Evolutionary conservation across 1,140 invertebrate genomes (phyloP).

Genomic region (Lasaia peninsularis): DNA sequence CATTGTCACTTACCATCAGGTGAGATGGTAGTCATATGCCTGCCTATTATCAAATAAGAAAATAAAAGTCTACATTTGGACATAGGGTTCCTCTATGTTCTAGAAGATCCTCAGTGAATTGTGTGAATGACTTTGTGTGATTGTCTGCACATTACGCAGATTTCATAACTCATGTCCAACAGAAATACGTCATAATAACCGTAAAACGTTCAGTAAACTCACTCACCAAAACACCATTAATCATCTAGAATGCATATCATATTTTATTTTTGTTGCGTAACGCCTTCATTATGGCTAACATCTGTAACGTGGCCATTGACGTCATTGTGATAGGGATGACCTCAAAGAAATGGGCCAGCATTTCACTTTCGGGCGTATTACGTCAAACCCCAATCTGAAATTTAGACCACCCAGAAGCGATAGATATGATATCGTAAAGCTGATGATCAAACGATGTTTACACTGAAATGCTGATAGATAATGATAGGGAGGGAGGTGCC

Average conservation of each 20-base stretch:
- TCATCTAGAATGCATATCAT: not conserved
- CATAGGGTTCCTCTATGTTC: no score
- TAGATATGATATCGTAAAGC: slow-evolving; percentile 6
- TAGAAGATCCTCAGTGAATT: no score
- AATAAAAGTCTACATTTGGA: no score
- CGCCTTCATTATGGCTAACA: slow-evolving; percentile 37
- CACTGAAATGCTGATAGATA: no score
- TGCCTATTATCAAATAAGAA: no score
- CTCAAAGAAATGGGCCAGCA: slow-evolving; percentile 62
- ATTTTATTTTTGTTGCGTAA: slow-evolving; percentile 52
- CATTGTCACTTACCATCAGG: no score
- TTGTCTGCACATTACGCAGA: no score
- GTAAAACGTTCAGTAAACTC: not conserved
- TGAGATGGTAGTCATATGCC: no score
- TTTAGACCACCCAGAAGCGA: slow-evolving; percentile 12
- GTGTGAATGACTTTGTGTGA: no score
- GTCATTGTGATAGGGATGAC: slow-evolving; percentile 43
- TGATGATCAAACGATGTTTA: not conserved
- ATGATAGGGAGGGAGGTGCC: no score
- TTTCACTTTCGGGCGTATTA: slow-evolving; percentile 47
- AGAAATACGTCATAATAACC: not conserved
- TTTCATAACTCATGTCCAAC: not conserved
- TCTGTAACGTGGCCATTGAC: slow-evolving; percentile 48
- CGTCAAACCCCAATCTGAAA: slow-evolving; percentile 46
- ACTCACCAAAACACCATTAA: not conserved